Conservation (phyloP, 1,140 invertebrate genomes). For the Yoshiicerus persimilis region DNA sequence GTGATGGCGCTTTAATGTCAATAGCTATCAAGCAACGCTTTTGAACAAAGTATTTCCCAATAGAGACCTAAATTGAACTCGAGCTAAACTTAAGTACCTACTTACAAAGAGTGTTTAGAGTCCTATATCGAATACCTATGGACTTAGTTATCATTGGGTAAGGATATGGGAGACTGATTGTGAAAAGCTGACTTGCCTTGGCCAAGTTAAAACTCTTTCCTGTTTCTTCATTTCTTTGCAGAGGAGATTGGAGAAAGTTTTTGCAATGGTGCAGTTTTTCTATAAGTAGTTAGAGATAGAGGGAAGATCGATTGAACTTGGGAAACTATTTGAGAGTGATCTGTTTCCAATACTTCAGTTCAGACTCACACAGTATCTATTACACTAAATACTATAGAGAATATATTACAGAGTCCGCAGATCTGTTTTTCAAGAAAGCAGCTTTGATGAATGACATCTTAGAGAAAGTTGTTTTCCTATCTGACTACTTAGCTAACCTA, state of each 20-base stretch:
- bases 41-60: neutral
- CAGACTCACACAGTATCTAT: neutral
- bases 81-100: neutral
- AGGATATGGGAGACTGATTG: neutral
- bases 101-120: no score
- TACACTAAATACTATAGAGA: neutral
- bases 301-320: constrained; percentile 12
- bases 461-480: constrained; percentile 17
- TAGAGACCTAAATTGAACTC: neutral
- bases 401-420: neutral
- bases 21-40: neutral
- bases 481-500: constrained; percentile 1
- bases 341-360: neutral
- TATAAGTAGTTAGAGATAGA: neutral
- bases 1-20: constrained; percentile 7
- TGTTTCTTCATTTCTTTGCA: neutral
- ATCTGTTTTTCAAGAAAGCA: neutral
- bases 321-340: constrained; percentile 16
- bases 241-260: neutral
- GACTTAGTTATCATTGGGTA: neutral
- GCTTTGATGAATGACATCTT: constrained; percentile 22
- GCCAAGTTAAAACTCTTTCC: neutral
- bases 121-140: no score
- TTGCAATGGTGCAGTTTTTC: neutral
- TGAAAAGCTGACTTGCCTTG: neutral